Percentiles rank a stretch among this genome's conserved stretches.
Conservation (phyloP, 2,797 vertebrate species). For the Dicrostonyx torquatus region DNA sequence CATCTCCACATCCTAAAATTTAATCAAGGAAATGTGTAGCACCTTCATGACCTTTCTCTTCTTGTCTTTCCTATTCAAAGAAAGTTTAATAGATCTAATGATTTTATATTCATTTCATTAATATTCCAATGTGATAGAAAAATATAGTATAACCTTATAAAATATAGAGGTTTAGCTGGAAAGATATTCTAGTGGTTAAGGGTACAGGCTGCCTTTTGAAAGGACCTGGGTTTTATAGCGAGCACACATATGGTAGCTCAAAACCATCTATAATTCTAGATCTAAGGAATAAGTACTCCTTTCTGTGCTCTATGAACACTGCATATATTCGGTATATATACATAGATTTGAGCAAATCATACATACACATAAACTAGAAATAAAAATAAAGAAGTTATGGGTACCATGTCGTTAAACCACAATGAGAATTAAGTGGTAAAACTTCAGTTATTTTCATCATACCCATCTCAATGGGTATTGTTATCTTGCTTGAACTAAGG, state of each 20-base stretch:
- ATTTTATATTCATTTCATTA: slow-evolving; percentile 22
- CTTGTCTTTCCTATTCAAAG: neutral
- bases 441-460: neutral
- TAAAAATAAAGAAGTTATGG: neutral
- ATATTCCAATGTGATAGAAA: neutral
- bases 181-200: neutral
- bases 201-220: too few species aligned
- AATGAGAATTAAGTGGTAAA: neutral
- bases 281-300: neutral
- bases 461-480: accelerated
- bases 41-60: neutral
- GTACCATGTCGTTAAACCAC: neutral
- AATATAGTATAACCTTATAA: neutral
- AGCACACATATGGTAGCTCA: too few species aligned
- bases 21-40: slow-evolving; percentile 45
- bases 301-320: neutral
- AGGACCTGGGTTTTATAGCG: neutral
- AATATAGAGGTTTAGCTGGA: neutral
- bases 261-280: neutral
- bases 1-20: slow-evolving; percentile 44
- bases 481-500: neutral
- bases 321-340: neutral
- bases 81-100: neutral
- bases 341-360: too few species aligned
- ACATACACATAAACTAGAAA: neutral